These are phyloP conservation scores for Apamea monoglypha DNA, from an alignment of 2,888 invertebrate genomes.

Conservation along the genomic window DNA sequence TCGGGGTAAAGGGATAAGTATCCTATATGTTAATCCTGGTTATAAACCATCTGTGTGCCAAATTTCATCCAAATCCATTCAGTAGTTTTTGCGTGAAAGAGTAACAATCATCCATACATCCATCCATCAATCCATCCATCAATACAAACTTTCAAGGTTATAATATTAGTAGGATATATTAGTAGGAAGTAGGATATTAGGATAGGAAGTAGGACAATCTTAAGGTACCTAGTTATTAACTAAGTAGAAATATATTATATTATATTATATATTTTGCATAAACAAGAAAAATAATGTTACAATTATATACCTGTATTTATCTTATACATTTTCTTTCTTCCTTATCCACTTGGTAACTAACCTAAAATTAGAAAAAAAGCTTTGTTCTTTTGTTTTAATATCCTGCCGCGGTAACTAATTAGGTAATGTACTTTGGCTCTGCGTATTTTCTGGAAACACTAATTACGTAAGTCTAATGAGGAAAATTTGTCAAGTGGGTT, in stretches of 20 bases:
- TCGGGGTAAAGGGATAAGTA: no score
- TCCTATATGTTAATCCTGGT: no score
- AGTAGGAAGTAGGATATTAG: no score
- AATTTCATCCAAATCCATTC: no score
- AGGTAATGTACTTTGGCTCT: conserved; percentile 18
- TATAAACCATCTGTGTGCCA: no score
- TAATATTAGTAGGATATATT: no score
- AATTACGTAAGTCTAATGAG: conserved; percentile 26
- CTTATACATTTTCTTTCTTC: not conserved
- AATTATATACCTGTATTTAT: not conserved
- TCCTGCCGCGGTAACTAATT: conserved; percentile 16
- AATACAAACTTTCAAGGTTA: no score
- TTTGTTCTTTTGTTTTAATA: conserved; percentile 10
- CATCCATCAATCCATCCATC: no score
- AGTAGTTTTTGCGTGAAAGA: no score
- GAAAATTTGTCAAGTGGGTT: conserved; percentile 13
- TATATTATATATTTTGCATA: not conserved
- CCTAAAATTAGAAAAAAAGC: conserved; percentile 1
- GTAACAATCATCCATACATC: no score
- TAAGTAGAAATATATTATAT: not conserved
- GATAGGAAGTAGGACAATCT: no score
- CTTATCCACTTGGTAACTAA: not conserved
- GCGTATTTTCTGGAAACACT: conserved; percentile 25
- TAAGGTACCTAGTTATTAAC: no score
- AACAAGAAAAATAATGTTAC: not conserved